Evolutionary conservation across 2,888 invertebrate species (phyloP).

Genomic region (Stenotaenia linearis): DNA sequence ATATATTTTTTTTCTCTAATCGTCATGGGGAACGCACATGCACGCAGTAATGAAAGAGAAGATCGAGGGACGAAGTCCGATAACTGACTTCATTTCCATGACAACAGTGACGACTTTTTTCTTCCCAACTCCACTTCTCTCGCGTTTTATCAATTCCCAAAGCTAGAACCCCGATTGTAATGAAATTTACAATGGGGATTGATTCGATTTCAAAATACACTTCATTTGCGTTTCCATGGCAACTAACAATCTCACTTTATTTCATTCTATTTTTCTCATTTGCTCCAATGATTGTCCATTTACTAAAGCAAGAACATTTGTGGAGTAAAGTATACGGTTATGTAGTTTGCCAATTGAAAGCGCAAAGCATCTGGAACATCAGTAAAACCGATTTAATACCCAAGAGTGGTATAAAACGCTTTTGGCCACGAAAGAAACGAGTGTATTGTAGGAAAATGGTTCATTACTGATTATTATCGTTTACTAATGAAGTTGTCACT

Average conservation of each 20-base stretch:
- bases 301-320: not conserved
- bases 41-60: not conserved
- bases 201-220: not conserved
- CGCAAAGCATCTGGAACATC: not conserved
- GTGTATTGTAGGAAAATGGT: no score
- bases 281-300: not conserved
- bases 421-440: no score
- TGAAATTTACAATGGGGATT: not conserved
- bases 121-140: not conserved
- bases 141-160: not conserved
- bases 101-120: not conserved
- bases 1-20: not conserved
- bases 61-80: not conserved
- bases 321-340: not conserved
- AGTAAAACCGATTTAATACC: not conserved
- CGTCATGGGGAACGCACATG: not conserved
- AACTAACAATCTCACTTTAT: not conserved
- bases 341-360: not conserved
- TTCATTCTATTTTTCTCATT: not conserved
- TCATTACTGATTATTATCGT: no score
- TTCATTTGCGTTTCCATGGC: not conserved
- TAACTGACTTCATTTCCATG: not conserved
- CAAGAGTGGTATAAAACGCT: not conserved
- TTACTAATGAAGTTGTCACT: no score
- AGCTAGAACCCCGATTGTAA: not conserved